Evolutionary conservation across 2,888 invertebrate species (phyloP).

Genomic region (Gerris lacustris): DNA sequence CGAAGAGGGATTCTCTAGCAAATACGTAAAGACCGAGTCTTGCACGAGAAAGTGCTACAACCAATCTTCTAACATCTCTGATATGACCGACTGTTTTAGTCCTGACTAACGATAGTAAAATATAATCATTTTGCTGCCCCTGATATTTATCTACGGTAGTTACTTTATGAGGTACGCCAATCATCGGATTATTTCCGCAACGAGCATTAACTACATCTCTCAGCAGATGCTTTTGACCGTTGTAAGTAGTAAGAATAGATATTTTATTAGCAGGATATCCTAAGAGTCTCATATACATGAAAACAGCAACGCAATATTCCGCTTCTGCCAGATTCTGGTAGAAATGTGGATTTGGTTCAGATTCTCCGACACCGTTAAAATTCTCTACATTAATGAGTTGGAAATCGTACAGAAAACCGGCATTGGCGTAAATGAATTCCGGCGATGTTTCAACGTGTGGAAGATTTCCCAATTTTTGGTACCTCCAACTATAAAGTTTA

Average conservation of each 20-base stretch:
- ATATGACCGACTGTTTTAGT: constrained; percentile 97
- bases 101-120: constrained; percentile 86
- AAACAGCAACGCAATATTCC: constrained; percentile 91
- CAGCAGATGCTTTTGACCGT: constrained; percentile 95
- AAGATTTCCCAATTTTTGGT: constrained; percentile 88
- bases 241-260: constrained; percentile 95
- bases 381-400: constrained; percentile 94
- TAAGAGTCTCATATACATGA: constrained; percentile 94
- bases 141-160: constrained; percentile 99
- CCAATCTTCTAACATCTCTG: constrained; percentile 85
- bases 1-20: constrained; percentile 80
- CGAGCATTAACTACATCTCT: constrained; percentile 87
- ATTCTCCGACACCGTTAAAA: constrained; percentile 92
- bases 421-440: constrained; percentile 82
- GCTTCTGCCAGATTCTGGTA: constrained; percentile 90
- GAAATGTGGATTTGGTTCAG: constrained; percentile 95
- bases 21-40: constrained; percentile 93
- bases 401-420: constrained; percentile 85
- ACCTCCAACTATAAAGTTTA: constrained; percentile 89
- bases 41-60: constrained; percentile 97
- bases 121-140: constrained; percentile 98
- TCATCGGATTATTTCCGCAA: constrained; percentile 87
- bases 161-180: constrained; percentile 83
- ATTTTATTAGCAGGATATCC: constrained; percentile 96
- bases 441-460: constrained; percentile 69